Evolutionary conservation across 2,113 vertebrate species (phyloP).

Genomic region (Strigops habroptila): DNA sequence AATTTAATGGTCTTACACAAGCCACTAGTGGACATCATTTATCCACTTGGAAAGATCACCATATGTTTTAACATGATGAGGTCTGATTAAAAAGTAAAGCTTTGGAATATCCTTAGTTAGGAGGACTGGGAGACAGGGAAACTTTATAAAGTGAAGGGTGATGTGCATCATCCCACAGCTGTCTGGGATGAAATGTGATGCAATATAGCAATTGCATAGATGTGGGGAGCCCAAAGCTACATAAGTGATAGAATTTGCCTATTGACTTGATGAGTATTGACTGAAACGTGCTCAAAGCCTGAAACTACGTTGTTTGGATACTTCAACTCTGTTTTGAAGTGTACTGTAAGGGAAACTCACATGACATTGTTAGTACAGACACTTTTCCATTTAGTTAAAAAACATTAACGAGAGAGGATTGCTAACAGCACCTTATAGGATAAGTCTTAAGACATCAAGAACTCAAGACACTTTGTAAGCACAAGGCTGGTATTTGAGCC

Average conservation of each 20-base stretch:
- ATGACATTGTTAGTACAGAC: background rate
- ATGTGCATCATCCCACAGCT: background rate
- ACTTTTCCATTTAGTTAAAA: background rate
- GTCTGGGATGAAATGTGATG: background rate
- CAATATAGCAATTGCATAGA: background rate
- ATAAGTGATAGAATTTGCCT: background rate
- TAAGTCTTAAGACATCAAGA: background rate
- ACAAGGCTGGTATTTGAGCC: background rate
- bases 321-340: background rate
- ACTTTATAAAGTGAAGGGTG: background rate
- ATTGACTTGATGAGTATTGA: background rate
- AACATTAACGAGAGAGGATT: background rate
- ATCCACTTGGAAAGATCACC: background rate
- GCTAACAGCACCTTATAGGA: background rate
- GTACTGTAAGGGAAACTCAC: background rate
- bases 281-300: background rate
- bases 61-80: background rate
- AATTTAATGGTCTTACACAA: background rate
- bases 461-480: background rate
- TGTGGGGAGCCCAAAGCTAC: background rate
- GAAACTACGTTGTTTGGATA: background rate
- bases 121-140: background rate
- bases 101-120: background rate
- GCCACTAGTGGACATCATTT: background rate
- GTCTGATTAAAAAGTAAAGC: background rate